These are phyloP conservation scores for Cydia fagiglandana DNA, from an alignment of 1,140 invertebrate genomes.

Conservation along the genomic window DNA sequence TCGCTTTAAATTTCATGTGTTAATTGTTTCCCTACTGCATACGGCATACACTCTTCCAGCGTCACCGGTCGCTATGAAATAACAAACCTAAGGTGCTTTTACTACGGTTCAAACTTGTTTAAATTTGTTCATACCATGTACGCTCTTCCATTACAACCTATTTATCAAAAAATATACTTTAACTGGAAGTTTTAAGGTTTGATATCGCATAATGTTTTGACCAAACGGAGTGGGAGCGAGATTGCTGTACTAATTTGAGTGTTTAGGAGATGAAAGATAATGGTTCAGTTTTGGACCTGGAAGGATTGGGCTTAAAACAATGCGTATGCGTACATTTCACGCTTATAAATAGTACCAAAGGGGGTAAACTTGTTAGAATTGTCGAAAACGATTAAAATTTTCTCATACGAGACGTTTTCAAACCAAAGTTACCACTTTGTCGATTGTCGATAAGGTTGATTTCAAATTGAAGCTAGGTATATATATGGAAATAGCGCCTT, in stretches of 20 bases:
- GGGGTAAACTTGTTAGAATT: background rate
- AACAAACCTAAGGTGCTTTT: background rate
- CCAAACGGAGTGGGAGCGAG: slow-evolving; percentile 11
- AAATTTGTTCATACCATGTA: background rate
- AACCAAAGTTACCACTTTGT: too few relatives aligned
- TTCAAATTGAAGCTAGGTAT: too few relatives aligned
- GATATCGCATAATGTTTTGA: background rate
- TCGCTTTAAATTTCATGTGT: slow-evolving; percentile 38
- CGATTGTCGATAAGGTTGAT: too few relatives aligned
- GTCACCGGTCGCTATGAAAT: background rate
- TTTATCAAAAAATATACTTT: background rate
- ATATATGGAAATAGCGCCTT: too few relatives aligned
- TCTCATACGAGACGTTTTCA: too few relatives aligned
- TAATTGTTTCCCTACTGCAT: slow-evolving; percentile 39
- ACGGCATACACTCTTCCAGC: slow-evolving; percentile 22
- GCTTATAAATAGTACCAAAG: background rate
- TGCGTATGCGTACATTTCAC: background rate
- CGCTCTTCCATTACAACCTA: background rate
- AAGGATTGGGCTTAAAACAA: slow-evolving; percentile 20
- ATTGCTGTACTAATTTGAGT: slow-evolving; percentile 19
- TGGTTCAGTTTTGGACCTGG: slow-evolving; percentile 12
- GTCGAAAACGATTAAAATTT: too few relatives aligned
- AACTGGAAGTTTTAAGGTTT: background rate
- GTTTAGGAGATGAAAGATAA: slow-evolving; percentile 23
- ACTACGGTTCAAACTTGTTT: background rate